Evolutionary conservation across 1,140 invertebrate genomes (phyloP), one percentile per base, ranked within the genome.

Genomic region (Drosophila melanogaster): DNA sequence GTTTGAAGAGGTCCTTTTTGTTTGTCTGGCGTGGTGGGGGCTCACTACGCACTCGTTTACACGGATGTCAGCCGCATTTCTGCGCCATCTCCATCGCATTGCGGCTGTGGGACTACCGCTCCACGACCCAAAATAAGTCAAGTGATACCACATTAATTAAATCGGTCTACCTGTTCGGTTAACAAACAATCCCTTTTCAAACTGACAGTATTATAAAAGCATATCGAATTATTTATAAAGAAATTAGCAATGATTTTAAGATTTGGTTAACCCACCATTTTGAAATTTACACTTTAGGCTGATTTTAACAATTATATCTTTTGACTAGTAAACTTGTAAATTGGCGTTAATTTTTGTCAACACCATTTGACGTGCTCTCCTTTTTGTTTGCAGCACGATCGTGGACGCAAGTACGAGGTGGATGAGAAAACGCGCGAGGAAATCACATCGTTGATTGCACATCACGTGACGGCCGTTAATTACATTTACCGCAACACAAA

Each of bases 391-490:
- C 87, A 96, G 93, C 95, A 96, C 81, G 95, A 96, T 90, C 93
- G 93, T 8, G 66, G 75, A 11, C 65, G 59, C 43, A 89, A 76
- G 79, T 79, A 83, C 50, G 94, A 95, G 89, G 94, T 95, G 24
- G 95, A 95, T 79, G 96, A 96, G 90, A 98, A 98, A 93, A 98
- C 97, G 7, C 94, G 97, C 51, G 98, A 99, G 93, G 98, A 99
- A 94, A 99, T 99, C 90, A 94, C 98, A 58, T 98, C 98, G 1
- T 93, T 99, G 61, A 99, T 99, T 92, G 97, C 98, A 40, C 98
- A 98, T 92, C 99, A 99, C 92, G 98, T 99, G 47, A 98, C 98
- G 83, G 98, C 98, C 57, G 98, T 99, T 75, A 99, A 99, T 94
- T 97, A 97, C 91, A 99, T 99, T 92, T 99, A 99, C 93, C 95